These are phyloP conservation scores for Harmothoe impar DNA, from an alignment of 2,888 invertebrate species.

Conservation along the genomic window DNA sequence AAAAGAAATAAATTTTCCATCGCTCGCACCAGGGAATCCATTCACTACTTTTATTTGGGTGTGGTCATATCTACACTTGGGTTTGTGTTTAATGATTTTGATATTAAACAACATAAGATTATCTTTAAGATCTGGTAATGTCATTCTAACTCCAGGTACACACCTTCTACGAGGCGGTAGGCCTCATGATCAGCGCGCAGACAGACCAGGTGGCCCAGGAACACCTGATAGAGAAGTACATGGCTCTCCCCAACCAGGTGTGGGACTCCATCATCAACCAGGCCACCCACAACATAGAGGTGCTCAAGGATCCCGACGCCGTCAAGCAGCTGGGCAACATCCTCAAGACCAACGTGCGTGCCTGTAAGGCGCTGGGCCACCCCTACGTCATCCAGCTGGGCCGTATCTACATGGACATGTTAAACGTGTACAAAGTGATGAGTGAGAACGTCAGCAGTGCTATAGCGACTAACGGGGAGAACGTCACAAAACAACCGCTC, in stretches of 20 bases:
- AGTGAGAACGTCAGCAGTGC: constrained; percentile 87
- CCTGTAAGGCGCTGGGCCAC: constrained; percentile 98
- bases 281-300: constrained; percentile 97
- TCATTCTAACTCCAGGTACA: too few species aligned
- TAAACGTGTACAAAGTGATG: constrained; percentile 97
- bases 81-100: too few species aligned
- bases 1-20: too few species aligned
- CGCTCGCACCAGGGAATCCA: too few species aligned
- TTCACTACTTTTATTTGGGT: too few species aligned
- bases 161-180: constrained; percentile 99
- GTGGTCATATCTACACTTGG: too few species aligned
- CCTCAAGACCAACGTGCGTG: constrained; percentile 98
- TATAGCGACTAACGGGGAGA: constrained; percentile 96
- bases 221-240: constrained; percentile 97
- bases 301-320: constrained; percentile 96
- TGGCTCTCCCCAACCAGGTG: constrained; percentile 97
- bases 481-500: constrained; percentile 98
- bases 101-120: too few species aligned
- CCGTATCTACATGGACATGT: constrained; percentile 98
- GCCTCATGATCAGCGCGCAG: constrained; percentile 99
- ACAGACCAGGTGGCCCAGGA: constrained; percentile 95
- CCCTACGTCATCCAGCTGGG: constrained; percentile 97
- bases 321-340: constrained; percentile 99
- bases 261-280: constrained; percentile 99
- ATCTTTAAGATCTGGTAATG: too few species aligned